Evolutionary conservation across 2,113 vertebrate genomes (phyloP), one percentile per base, ranked within the genome.

Genomic region (Theristicus caerulescens): DNA sequence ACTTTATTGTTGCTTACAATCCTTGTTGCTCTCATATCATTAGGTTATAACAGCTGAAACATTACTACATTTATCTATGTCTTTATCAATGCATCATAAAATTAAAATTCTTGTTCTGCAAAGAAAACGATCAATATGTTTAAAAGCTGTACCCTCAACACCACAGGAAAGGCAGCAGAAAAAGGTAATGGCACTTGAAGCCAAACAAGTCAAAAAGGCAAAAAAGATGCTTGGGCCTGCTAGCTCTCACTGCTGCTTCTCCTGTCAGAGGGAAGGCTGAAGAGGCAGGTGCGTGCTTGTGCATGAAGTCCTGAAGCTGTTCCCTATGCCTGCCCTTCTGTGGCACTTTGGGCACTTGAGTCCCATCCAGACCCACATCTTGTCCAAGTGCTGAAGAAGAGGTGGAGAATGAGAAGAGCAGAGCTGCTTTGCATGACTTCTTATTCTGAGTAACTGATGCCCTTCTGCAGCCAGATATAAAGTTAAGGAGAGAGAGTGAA

Each of bases 341-440:
- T 13, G 46, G 11, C 0, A 0, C 14, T 51, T 46, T 19, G 15
- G 0, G 0, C 8, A 20, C n/a, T 40, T 49, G 10, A 52, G 34
- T 26, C 8, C 15, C 36, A 9, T 49, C 8, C 18, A 72, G 49
- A 69, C 36, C 20, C 40, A 40, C 6, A 11, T 52, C 18, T 86
- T 44, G 9, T 65, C 13, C 31, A 83, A 1, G 24, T 81, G 16
- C 16, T 65, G 36, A 32, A 67, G 19, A 76, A 59, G 17, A 61
- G 16, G 6, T 5, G 14, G 27, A 81, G 22, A 65, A 92, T 36
- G 7, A 59, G 11, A 52, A 70, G 13, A 71, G 16, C 15, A 66
- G 34, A 84, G 42, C 3, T 61, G 29, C 2, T 24, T 58, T 40
- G 9, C 44, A 14, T 69, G 38, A 66, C 36, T 34, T 58, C 22